Conservation (phyloP, 2,113 vertebrate genomes). For the Ramphastos sulfuratus region DNA sequence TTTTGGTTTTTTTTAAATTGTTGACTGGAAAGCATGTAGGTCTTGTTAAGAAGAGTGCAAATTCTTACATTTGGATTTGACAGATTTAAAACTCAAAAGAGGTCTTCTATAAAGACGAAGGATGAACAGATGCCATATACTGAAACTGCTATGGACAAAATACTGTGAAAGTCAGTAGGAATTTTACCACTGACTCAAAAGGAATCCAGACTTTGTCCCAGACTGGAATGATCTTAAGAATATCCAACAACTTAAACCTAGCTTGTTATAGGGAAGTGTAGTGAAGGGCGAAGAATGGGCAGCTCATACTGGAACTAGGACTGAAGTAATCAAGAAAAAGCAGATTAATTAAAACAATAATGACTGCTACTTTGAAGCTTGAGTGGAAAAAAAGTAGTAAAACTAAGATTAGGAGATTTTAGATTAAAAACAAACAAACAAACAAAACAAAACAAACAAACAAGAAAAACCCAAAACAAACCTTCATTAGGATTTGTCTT, state of each 20-base stretch:
- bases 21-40: not conserved
- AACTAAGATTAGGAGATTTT: not conserved
- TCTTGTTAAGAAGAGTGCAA: not conserved
- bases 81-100: not conserved
- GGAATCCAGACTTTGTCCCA: not conserved
- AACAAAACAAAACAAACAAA: no score
- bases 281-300: not conserved
- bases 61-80: not conserved
- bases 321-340: not conserved
- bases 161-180: not conserved
- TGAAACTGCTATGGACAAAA: not conserved
- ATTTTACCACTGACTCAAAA: not conserved
- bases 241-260: not conserved
- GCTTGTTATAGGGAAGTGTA: not conserved
- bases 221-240: not conserved
- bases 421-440: no score
- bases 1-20: constrained; percentile 1
- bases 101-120: not conserved
- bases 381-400: not conserved
- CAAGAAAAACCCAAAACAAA: no score
- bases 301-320: not conserved
- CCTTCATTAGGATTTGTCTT: not conserved
- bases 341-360: not conserved
- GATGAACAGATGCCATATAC: not conserved
- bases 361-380: not conserved